Conservation (phyloP, 2,888 invertebrate genomes). For the Amphipoea oculea region DNA sequence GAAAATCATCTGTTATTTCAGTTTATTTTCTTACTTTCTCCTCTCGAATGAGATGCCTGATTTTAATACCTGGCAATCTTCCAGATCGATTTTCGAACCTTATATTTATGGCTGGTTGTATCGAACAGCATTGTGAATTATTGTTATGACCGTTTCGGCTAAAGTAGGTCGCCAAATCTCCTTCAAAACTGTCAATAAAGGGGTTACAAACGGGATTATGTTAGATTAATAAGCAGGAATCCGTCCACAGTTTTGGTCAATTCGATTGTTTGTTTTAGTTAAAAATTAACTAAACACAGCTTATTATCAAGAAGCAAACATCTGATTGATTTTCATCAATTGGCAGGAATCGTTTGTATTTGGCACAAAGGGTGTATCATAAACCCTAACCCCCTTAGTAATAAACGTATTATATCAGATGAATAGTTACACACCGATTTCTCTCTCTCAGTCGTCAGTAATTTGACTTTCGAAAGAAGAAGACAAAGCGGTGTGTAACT, state of each 20-base stretch:
- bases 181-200: background rate
- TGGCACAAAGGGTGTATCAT: background rate
- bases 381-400: background rate
- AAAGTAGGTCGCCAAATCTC: background rate
- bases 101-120: constrained; percentile 3
- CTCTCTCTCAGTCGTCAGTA: no score
- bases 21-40: constrained; percentile 37
- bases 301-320: no score
- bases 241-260: background rate
- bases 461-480: no score
- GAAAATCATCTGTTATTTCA: constrained; percentile 35
- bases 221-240: background rate
- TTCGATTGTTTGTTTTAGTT: background rate
- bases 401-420: no score
- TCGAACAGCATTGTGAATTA: constrained; percentile 6
- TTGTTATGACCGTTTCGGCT: background rate
- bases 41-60: constrained; percentile 21
- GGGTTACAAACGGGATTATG: background rate
- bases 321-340: background rate
- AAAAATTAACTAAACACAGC: background rate
- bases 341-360: background rate
- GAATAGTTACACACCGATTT: no score
- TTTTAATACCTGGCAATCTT: constrained; percentile 34
- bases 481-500: no score
- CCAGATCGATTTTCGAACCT: constrained; percentile 20